Base-by-base conservation (phyloP, 2,113 vertebrate genomes). In the Gymnocephalus cernua region DNA sequence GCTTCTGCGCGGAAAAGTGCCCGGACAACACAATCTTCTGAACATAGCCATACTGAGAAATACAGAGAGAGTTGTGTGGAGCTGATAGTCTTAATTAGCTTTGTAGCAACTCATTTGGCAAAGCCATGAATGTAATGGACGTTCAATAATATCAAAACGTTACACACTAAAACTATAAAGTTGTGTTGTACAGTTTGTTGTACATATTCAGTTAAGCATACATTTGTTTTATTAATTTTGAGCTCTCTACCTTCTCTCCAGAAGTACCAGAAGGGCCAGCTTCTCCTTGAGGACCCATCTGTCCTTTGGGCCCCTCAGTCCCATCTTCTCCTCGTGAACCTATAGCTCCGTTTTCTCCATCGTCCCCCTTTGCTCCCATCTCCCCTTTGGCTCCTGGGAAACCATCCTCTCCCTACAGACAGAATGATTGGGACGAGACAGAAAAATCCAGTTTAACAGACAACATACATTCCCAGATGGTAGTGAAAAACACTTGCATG, bases 381-480 rank as follows among this genome's bases (percentile, higher is more conserved):
- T 99, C 98, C 0, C 98, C 98, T 89, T 99, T 99, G 82, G 97
- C 96, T 18, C 98, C 98, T 0, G 96, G 96, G 90, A 99, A 99
- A 18, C 98, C 98, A 9, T 99, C 98, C 95, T 99, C 98, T 76
- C 98, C 98, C 98, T 99, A 83, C 19, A 56, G 54, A 3, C 75
- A 64, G 45, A 41, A 50, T 2, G 13, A 61, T 65, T n/a, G 9
- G 21, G 45, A 59, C 16, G 32, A 70, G 29, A 61, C 12, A 68
- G 35, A 7, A 29, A 32, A 58, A n/a, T 58, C 14, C 44, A 53
- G 35, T 61, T 74, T 29, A 29, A 16, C 45, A 38, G 35, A 56
- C 12, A 63, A 19, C 12, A 79, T 35, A 45, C 27, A 66, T 32
- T 25, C 74, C 64, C 50, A 86, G 59, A 59, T 29, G 15, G 15